These are phyloP conservation scores for Scolanthus callimorphus DNA, from an alignment of 92 coral and sea anemone species.

Conservation along the genomic window DNA sequence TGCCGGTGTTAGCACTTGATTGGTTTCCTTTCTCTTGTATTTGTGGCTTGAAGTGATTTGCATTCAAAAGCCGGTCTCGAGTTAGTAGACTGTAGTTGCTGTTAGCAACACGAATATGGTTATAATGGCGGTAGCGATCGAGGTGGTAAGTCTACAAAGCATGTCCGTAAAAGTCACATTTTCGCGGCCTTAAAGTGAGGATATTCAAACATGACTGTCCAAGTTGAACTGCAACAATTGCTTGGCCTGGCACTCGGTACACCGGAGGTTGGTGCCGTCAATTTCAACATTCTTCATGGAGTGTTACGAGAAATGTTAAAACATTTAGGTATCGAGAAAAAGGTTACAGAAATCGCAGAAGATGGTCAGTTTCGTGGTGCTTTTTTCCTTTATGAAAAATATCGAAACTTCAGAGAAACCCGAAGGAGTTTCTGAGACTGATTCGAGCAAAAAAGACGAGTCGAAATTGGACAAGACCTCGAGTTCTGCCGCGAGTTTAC, in stretches of 20 bases:
- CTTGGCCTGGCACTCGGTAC: constrained; percentile 85
- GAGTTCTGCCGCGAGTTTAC: background rate
- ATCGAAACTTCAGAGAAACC: too few relatives aligned
- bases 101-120: constrained; percentile 55
- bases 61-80: background rate
- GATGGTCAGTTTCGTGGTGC: constrained; percentile 80
- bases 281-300: constrained; percentile 92
- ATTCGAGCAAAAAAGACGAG: constrained; percentile 20
- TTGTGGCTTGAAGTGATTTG: background rate
- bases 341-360: constrained; percentile 65
- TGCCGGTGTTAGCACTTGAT: constrained; percentile 18
- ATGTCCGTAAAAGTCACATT: constrained; percentile 34
- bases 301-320: constrained; percentile 84
- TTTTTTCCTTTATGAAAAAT: too few relatives aligned
- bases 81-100: constrained; percentile 48
- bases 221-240: constrained; percentile 77
- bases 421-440: too few relatives aligned
- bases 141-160: constrained; percentile 23
- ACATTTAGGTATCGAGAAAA: constrained; percentile 84
- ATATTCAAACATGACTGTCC: constrained; percentile 53
- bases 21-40: constrained; percentile 11
- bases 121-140: constrained; percentile 44
- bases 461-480: background rate
- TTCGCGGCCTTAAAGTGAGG: background rate
- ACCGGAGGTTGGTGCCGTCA: constrained; percentile 95